Evolutionary conservation across 2,888 invertebrate genomes (phyloP).

Genomic region (Drosophila differens): DNA sequence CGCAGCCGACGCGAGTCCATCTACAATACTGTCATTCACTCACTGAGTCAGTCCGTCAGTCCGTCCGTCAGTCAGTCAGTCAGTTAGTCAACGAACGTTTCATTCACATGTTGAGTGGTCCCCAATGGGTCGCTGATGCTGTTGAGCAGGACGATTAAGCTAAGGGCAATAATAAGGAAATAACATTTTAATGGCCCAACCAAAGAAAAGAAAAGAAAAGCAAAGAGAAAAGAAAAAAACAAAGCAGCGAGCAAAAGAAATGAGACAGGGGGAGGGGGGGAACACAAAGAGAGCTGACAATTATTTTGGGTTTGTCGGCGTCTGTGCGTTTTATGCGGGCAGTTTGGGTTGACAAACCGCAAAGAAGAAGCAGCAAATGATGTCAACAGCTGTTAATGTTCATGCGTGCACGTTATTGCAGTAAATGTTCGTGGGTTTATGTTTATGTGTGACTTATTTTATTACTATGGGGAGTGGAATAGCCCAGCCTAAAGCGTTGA

Average conservation of each 20-base stretch:
- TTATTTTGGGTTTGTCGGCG: conserved; percentile 40
- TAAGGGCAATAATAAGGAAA: conserved; percentile 81
- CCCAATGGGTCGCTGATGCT: conserved; percentile 33
- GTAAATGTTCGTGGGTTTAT: neutral
- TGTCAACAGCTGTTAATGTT: conserved; percentile 57
- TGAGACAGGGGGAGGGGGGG: conserved; percentile 1
- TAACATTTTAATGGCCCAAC: conserved; percentile 76
- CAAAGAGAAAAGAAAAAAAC: conserved; percentile 8
- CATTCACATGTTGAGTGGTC: conserved; percentile 50
- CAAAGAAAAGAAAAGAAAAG: conserved; percentile 29
- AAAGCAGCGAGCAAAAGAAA: conserved; percentile 5
- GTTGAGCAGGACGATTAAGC: conserved; percentile 71
- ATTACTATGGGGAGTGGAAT: neutral
- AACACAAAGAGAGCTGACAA: conserved; percentile 32
- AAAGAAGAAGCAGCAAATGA: conserved; percentile 44
- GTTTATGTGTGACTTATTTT: neutral
- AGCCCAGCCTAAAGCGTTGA: neutral
- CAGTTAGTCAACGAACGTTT: conserved; percentile 23
- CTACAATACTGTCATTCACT: neutral
- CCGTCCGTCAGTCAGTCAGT: conserved; percentile 22
- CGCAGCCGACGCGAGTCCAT: conserved; percentile 49
- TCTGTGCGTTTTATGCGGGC: conserved; percentile 12
- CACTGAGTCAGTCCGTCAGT: conserved; percentile 25
- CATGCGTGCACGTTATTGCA: conserved; percentile 47
- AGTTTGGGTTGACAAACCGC: conserved; percentile 42